These are phyloP conservation scores for Rana temporaria DNA, from an alignment of 2,113 vertebrate species.

Conservation along the genomic window DNA sequence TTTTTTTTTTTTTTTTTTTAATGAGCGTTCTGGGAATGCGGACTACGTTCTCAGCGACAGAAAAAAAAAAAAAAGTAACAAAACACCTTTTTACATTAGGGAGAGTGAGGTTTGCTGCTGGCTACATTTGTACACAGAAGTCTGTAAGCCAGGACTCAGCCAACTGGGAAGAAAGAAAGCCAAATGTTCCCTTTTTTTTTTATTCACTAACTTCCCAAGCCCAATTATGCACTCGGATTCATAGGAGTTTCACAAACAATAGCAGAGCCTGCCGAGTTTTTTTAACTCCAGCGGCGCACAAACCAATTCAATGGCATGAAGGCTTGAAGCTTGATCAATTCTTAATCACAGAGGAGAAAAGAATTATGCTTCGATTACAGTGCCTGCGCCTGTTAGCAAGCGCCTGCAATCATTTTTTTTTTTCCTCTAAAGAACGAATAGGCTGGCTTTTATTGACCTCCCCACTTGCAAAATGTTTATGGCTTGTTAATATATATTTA, in stretches of 20 bases:
- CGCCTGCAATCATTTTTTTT: constrained; percentile 79
- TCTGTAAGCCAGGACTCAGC: constrained; percentile 83
- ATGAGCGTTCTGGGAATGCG: constrained; percentile 85
- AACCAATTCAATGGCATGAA: constrained; percentile 86
- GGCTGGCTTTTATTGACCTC: constrained; percentile 86
- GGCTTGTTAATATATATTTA: constrained; percentile 90
- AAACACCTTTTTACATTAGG: constrained; percentile 87
- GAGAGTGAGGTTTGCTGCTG: constrained; percentile 86
- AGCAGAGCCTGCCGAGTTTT: constrained; percentile 85
- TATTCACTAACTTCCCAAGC: constrained; percentile 86
- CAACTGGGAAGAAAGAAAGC: constrained; percentile 87
- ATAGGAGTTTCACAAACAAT: constrained; percentile 97
- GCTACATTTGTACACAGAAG: constrained; percentile 87
- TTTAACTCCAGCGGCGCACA: constrained; percentile 83
- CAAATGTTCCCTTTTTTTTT: constrained; percentile 65
- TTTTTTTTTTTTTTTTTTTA: constrained; percentile 66
- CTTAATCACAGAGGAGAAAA: constrained; percentile 87
- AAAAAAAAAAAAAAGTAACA: constrained; percentile 75
- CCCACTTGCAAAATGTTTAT: constrained; percentile 88
- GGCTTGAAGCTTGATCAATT: constrained; percentile 91
- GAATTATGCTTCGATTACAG: constrained; percentile 82
- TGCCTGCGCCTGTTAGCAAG: constrained; percentile 84
- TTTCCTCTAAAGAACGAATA: constrained; percentile 71
- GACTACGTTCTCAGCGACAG: constrained; percentile 77
- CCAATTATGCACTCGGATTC: constrained; percentile 97